Conservation (phyloP, 2,113 vertebrate species). For the Myrmophylax atrothorax region DNA sequence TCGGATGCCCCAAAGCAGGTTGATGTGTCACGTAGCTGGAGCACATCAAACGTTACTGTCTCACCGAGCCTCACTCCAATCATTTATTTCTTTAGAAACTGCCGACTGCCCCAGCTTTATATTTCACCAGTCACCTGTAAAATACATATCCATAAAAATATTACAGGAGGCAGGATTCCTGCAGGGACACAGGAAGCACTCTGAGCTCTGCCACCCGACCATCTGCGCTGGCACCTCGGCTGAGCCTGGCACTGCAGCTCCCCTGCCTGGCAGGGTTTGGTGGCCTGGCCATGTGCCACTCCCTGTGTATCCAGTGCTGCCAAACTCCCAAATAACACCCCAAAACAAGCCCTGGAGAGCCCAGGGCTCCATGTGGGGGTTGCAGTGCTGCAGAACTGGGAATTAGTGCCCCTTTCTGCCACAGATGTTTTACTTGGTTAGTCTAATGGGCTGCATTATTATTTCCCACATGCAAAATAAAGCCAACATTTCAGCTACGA, state of each 20-base stretch:
- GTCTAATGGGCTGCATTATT: constrained; percentile 6
- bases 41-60: neutral
- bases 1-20: neutral
- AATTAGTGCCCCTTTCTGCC: neutral
- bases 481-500: neutral
- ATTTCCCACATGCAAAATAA: constrained; percentile 31
- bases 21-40: neutral
- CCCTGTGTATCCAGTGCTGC: neutral
- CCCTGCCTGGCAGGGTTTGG: neutral
- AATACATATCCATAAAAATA: neutral
- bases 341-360: neutral
- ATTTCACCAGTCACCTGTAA: neutral
- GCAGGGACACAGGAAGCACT: neutral
- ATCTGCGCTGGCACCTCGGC: neutral
- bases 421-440: neutral
- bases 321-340: neutral
- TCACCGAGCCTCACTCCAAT: neutral
- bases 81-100: constrained; percentile 49
- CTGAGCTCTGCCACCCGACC: neutral
- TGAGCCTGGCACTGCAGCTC: neutral
- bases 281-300: accelerated
- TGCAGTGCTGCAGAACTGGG: neutral
- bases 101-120: constrained; percentile 8
- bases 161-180: neutral
- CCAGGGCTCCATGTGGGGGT: accelerated